phyloP scores from a whole-genome alignment of 2,888 invertebrate species.

The Quadroppia sp. region DNA sequence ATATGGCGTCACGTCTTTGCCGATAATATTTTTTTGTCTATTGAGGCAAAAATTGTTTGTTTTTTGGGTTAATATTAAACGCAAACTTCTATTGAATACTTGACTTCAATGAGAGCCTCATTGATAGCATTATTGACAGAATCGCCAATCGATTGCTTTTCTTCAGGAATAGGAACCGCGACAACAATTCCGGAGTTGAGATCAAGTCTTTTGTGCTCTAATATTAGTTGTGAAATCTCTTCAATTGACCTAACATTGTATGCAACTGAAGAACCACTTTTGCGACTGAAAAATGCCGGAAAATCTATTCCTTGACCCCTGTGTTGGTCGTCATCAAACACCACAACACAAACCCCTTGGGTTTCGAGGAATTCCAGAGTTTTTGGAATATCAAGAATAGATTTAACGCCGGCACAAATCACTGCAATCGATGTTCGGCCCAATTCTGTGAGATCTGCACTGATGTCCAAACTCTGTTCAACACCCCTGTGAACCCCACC shows the following conservation, averaged over 20 bases:
- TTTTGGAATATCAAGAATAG: slow-evolving; percentile 88
- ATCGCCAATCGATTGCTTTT: slow-evolving; percentile 53
- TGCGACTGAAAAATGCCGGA: slow-evolving; percentile 85
- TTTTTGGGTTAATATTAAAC: background rate
- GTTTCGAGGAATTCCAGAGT: slow-evolving; percentile 96
- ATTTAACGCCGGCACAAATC: slow-evolving; percentile 93
- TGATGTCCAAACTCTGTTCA: slow-evolving; percentile 81
- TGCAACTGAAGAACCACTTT: slow-evolving; percentile 69
- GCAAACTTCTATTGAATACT: background rate
- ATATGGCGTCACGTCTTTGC: slow-evolving; percentile 90
- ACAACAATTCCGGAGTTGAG: slow-evolving; percentile 62
- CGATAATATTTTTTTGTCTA: slow-evolving; percentile 58
- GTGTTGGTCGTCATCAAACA: slow-evolving; percentile 60
- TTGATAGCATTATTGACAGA: slow-evolving; percentile 67
- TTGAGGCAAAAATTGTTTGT: background rate
- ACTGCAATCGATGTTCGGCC: slow-evolving; percentile 81
- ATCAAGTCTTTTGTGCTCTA: slow-evolving; percentile 47
- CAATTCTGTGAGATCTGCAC: slow-evolving; percentile 87
- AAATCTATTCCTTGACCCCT: slow-evolving; percentile 59
- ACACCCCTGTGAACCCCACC: slow-evolving; percentile 93
- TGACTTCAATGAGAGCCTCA: slow-evolving; percentile 62
- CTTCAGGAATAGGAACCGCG: slow-evolving; percentile 79
- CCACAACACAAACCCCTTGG: slow-evolving; percentile 83
- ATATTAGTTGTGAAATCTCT: slow-evolving; percentile 70
- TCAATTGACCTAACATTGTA: slow-evolving; percentile 62